Base-by-base conservation (phyloP, 2,888 invertebrate species). In the Drosophila affinis region DNA sequence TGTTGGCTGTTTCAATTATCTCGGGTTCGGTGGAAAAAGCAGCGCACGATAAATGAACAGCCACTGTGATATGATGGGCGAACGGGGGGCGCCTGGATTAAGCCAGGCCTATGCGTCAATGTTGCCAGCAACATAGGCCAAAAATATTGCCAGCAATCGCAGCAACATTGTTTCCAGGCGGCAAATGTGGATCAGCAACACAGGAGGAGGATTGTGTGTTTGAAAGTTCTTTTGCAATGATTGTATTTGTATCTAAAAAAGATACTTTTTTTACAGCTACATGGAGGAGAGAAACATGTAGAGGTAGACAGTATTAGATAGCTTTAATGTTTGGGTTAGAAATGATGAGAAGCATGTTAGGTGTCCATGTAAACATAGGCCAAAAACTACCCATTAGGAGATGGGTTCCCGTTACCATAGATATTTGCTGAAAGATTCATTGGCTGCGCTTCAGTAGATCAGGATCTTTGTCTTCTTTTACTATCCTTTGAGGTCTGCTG, bases 1-100 rank as follows among this genome's bases (percentile, higher is more conserved):
- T 39, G 48, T 44, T 49, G 29, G 32, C 47, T 52, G 18, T 34
- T 59, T 59, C 52, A 52, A 52, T 59, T 52, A 48, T 34, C 29
- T 39, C 18, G 9, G 12, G 14, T 17, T 18, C 17, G 45, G 29
- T 21, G n/a, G 34, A 48, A 17, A 21, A 27, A 24, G 47, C 47
- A 55, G 55, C 24, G 14, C 47, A 34, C 34, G 45, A 65, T 65
- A 46, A 46, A 39, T 51, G 44, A 45, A 14, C 47, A 47, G 32
- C 6, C 39, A n/a, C 39, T 39, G 7, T 7, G 39, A 39, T 39
- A 39, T 39, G 39, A 39, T 39, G 34, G 14, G 6, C 21, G 21
- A 21, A 7, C 24, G 24, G 24, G 6, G 6, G 24, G 24, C 24
- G 24, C 24, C 24, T 24, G 5, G 47, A 32, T 57, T 47, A 10